A percentile compares a stretch with the other conserved stretches of the same genome.
These are phyloP conservation scores for Grammomys dolichurus DNA, from an alignment of 2,113 vertebrate species.

Conservation along the genomic window DNA sequence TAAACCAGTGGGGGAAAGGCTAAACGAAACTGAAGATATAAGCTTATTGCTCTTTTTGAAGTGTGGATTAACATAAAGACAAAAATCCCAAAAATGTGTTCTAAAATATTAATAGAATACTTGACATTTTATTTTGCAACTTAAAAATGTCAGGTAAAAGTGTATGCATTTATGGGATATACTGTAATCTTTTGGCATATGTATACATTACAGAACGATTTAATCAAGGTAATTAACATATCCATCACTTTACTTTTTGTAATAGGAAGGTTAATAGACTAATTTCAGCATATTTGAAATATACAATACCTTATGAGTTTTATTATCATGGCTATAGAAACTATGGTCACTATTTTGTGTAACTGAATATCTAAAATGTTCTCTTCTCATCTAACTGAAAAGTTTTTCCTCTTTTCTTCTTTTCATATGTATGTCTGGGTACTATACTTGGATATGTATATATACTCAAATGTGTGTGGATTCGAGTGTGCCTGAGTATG, in stretches of 20 bases:
- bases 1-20: not conserved
- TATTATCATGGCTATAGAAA: not conserved
- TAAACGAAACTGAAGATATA: not conserved
- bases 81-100: not conserved
- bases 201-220: not conserved
- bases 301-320: not conserved
- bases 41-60: not conserved
- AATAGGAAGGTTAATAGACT: not conserved
- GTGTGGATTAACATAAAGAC: not conserved
- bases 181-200: not conserved
- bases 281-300: conserved; percentile 7
- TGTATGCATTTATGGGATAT: not conserved
- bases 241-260: not conserved
- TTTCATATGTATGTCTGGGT: not conserved
- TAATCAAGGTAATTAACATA: not conserved
- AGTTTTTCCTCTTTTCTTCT: not conserved
- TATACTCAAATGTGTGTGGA: not conserved
- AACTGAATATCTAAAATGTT: not conserved
- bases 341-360: not conserved
- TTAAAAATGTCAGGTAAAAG: not conserved
- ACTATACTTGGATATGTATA: not conserved
- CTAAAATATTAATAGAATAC: not conserved
- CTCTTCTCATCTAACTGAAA: not conserved
- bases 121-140: not conserved
- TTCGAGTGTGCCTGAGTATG: not conserved